Conservation (phyloP, 2,797 vertebrate genomes). For the Rhabdomys pumilio region DNA sequence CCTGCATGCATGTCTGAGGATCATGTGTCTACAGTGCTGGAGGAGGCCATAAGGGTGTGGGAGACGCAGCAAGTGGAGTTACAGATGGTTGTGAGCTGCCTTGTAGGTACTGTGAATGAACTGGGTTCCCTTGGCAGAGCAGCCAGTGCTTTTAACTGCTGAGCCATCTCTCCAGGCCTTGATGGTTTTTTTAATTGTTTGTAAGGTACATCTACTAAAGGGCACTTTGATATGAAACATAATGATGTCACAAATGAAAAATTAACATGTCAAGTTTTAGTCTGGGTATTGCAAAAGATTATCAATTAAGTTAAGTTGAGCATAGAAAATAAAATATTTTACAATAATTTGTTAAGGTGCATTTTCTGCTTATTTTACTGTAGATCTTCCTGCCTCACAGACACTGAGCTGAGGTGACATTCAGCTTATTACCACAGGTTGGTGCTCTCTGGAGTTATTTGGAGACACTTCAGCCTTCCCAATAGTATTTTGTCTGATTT, state of each 20-base stretch:
- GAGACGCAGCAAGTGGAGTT: background rate
- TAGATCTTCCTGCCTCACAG: constrained; percentile 10
- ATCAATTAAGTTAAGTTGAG: background rate
- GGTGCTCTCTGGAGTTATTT: constrained; percentile 59
- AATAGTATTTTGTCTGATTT: constrained; percentile 55
- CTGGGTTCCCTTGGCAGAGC: no score
- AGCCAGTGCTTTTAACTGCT: background rate
- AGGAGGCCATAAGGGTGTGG: background rate
- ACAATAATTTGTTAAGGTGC: constrained; percentile 6
- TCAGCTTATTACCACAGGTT: constrained; percentile 39
- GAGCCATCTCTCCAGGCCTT: background rate
- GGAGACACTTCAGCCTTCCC: constrained; percentile 33
- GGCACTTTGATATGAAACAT: constrained; percentile 4
- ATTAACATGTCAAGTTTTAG: background rate
- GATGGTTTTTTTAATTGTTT: background rate
- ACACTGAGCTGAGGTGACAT: constrained; percentile 5
- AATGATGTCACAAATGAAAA: constrained; percentile 46
- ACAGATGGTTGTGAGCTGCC: background rate
- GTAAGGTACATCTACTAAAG: background rate
- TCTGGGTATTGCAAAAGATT: background rate
- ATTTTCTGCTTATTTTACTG: background rate
- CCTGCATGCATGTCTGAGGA: background rate
- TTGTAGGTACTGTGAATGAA: background rate
- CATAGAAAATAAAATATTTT: constrained; percentile 48
- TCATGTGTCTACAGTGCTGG: no score